Evolutionary conservation across 2,113 vertebrate species (phyloP).

Genomic region (Phoxinus phoxinus): DNA sequence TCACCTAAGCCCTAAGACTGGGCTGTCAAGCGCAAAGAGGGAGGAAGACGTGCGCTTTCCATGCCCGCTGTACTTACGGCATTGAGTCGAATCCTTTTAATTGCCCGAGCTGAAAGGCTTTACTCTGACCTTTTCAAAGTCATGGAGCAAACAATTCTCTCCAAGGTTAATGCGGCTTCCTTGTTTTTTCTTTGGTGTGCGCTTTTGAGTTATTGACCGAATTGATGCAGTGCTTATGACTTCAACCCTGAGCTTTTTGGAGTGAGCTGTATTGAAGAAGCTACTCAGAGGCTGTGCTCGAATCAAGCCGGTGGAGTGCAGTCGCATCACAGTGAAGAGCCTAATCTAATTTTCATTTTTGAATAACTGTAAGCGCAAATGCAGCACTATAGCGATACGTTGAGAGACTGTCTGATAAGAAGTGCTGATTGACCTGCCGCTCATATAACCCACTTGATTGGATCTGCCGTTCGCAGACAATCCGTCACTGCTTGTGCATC

Average conservation of each 20-base stretch:
- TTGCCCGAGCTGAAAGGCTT: conserved; percentile 69
- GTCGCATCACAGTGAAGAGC: conserved; percentile 47
- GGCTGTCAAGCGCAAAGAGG: conserved; percentile 51
- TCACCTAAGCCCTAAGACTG: conserved; percentile 68
- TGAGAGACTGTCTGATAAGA: conserved; percentile 31
- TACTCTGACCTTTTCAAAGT: conserved; percentile 74
- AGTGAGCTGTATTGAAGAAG: conserved; percentile 36
- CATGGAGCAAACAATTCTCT: conserved; percentile 71
- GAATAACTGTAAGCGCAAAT: conserved; percentile 41
- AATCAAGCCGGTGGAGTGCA: conserved; percentile 45
- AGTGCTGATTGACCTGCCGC: conserved; percentile 40
- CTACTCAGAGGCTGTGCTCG: conserved; percentile 36
- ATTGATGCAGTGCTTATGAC: conserved; percentile 43
- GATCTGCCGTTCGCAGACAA: not conserved
- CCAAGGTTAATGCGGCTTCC: conserved; percentile 56
- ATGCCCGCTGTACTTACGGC: conserved; percentile 60
- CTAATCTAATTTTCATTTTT: conserved; percentile 52
- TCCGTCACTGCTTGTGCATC: conserved; percentile 13
- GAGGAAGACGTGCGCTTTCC: conserved; percentile 62
- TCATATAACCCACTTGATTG: conserved; percentile 35
- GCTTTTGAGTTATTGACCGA: conserved; percentile 40
- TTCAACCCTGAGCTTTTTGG: conserved; percentile 40
- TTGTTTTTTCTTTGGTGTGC: conserved; percentile 53
- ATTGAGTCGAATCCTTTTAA: conserved; percentile 67
- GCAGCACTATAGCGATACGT: conserved; percentile 20